Percentiles rank a stretch among this genome's conserved stretches.
phyloP scores from a whole-genome alignment of 2,113 vertebrate genomes.

The Myrmecobius fasciatus region DNA sequence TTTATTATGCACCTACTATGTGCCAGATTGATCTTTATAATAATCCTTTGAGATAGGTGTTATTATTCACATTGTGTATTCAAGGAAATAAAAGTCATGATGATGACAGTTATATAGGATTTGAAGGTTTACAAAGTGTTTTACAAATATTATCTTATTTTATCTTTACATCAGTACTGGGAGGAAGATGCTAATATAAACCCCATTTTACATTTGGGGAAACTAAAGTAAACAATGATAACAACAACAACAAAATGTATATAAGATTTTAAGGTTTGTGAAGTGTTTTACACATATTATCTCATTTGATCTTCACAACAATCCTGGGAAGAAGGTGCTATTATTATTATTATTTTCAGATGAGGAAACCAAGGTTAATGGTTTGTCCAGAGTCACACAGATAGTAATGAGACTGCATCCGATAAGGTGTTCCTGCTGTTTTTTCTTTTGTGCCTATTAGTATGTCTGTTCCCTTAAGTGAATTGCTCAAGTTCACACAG shows the following conservation, averaged over 20 bases:
- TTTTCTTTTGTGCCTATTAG: neutral
- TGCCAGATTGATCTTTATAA: neutral
- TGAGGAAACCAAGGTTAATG: neutral
- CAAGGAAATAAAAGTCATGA: no score
- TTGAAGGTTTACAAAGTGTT: neutral
- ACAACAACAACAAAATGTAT: neutral
- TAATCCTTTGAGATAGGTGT: no score
- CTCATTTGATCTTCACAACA: neutral
- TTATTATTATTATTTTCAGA: neutral
- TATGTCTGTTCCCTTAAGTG: neutral
- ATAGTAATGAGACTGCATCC: neutral
- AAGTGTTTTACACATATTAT: no score
- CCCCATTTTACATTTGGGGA: neutral
- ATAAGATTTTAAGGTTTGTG: neutral
- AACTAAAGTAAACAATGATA: no score
- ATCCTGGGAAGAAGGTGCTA: neutral
- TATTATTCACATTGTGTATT: no score
- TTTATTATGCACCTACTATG: neutral
- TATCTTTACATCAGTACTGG: neutral
- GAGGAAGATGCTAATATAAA: neutral
- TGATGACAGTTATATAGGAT: no score
- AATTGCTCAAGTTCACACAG: neutral
- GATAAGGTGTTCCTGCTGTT: neutral
- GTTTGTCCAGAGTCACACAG: neutral
- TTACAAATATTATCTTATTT: neutral